Evolutionary conservation across 2,113 vertebrate species (phyloP), one percentile per base, ranked within the genome.

Genomic region (Romanogobio albipinnatus): DNA sequence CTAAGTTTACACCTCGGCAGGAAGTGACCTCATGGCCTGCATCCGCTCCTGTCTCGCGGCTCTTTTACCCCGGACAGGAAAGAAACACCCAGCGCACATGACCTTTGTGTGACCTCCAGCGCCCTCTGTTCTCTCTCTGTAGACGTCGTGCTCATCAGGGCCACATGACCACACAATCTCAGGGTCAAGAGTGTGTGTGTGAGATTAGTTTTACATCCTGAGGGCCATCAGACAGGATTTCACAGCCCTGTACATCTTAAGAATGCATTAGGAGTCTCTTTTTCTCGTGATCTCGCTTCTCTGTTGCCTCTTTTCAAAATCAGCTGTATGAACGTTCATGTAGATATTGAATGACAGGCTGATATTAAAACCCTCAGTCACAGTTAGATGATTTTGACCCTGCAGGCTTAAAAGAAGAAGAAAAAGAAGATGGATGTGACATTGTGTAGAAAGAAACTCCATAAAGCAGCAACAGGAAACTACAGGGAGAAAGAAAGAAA

Each of bases 1-100:
- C 59, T 84, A 79, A 85, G 78, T 85, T 85, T 58, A 85, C 76
- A 79, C 76, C 76, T 29, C 61, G 33, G 75, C 76, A 73, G 84
- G 84, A 85, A 80, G 17, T 85, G 84, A 85, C 49, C 76, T 85
- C 76, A 73, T 45, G 75, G 76, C 45, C 84, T 59, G 79, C 56
- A 59, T 66, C 80, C 86, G 33, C 33, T 75, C n/a, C 76, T 76
- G 43, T 81, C 51, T 80, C 53, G 1, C 17, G 10, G 59, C 26
- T 49, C 53, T 77, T 62, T 64, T 56, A 81, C 83, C 36, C n/a
- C 4, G 68, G 66, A 53, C 82, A 81, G 85, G 84, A 88, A 84
- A 83, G 82, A 84, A 79, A 43, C 77, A 81, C 70, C 76, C 53
- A 33, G 39, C 29, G 15, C 82, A 62, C 70, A 26, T 77, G 76